phyloP scores from a whole-genome alignment of 2,888 invertebrate genomes.

The Lissocephala sabroskyi region DNA sequence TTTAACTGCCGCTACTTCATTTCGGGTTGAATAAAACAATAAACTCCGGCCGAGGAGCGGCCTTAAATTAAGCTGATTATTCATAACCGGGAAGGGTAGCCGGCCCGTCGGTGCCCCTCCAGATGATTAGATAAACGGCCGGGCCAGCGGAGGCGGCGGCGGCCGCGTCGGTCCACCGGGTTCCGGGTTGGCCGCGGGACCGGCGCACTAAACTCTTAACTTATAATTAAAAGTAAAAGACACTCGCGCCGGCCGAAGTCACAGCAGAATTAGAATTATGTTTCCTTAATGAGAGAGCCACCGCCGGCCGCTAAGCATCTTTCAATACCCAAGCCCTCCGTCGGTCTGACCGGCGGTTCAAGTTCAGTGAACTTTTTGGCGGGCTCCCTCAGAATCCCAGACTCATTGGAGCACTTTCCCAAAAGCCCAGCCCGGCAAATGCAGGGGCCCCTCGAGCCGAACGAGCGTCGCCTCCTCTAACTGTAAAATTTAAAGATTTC shows the following conservation, averaged over 20 bases:
- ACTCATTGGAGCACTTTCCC: conserved; percentile 43
- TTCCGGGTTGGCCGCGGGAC: too few species aligned
- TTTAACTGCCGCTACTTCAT: conserved; percentile 43
- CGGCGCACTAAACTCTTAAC: conserved; percentile 43
- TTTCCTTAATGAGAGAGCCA: conserved; percentile 62
- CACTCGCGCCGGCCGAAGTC: conserved; percentile 25
- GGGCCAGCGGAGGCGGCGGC: too few species aligned
- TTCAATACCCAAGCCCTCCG: conserved; percentile 47
- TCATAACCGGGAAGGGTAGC: conserved; percentile 49
- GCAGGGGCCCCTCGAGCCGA: conserved; percentile 23
- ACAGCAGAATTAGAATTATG: conserved; percentile 54
- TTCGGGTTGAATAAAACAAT: conserved; percentile 52
- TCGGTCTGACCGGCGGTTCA: too few species aligned
- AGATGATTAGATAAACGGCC: conserved; percentile 57
- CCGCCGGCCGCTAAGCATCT: conserved; percentile 47
- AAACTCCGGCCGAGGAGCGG: conserved; percentile 31
- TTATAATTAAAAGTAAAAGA: conserved; percentile 52
- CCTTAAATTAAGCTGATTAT: conserved; percentile 46
- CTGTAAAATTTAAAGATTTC: conserved; percentile 53
- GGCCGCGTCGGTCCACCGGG: too few species aligned
- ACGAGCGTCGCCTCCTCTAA: conserved; percentile 51
- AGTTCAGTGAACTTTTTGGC: conserved; percentile 54
- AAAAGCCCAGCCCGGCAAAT: conserved; percentile 30
- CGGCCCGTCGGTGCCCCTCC: conserved; percentile 31
- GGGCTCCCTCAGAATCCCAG: conserved; percentile 6